Conservation (phyloP, 1,140 invertebrate species). For the Megathymus violae region DNA sequence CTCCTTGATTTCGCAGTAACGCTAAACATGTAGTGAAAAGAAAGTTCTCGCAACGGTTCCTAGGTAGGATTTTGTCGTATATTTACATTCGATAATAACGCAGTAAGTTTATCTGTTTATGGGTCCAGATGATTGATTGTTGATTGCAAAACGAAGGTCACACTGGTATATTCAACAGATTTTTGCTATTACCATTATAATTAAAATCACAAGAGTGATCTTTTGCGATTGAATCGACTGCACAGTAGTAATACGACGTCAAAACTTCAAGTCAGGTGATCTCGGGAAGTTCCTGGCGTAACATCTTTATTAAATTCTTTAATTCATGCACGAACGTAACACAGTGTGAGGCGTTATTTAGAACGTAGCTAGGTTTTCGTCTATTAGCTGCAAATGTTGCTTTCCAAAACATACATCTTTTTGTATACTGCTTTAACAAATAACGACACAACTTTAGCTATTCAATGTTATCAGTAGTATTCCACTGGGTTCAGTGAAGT, state of each 20-base stretch:
- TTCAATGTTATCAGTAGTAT: background rate
- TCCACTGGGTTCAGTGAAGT: slow-evolving; percentile 1
- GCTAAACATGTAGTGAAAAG: slow-evolving; percentile 57
- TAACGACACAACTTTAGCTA: too few relatives aligned
- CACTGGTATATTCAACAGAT: slow-evolving; percentile 54
- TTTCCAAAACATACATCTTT: background rate
- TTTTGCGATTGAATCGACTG: slow-evolving; percentile 29
- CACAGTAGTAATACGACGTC: slow-evolving; percentile 35
- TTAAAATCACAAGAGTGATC: slow-evolving; percentile 40
- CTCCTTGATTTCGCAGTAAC: slow-evolving; percentile 59
- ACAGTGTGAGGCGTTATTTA: too few relatives aligned
- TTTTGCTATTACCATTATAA: slow-evolving; percentile 48
- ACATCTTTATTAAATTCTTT: too few relatives aligned
- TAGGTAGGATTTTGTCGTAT: slow-evolving; percentile 28
- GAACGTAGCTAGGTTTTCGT: too few relatives aligned
- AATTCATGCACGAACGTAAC: too few relatives aligned
- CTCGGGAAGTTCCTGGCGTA: too few relatives aligned
- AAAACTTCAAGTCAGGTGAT: slow-evolving; percentile 26
- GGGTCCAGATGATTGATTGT: slow-evolving; percentile 75
- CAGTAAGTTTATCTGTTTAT: slow-evolving; percentile 63
- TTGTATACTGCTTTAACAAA: too few relatives aligned
- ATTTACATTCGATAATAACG: slow-evolving; percentile 36
- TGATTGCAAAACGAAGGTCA: slow-evolving; percentile 67
- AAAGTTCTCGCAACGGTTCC: slow-evolving; percentile 75
- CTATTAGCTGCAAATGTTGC: too few relatives aligned